Conservation (phyloP, 2,797 vertebrate genomes). For the Ctenopoma kingsleyae region DNA sequence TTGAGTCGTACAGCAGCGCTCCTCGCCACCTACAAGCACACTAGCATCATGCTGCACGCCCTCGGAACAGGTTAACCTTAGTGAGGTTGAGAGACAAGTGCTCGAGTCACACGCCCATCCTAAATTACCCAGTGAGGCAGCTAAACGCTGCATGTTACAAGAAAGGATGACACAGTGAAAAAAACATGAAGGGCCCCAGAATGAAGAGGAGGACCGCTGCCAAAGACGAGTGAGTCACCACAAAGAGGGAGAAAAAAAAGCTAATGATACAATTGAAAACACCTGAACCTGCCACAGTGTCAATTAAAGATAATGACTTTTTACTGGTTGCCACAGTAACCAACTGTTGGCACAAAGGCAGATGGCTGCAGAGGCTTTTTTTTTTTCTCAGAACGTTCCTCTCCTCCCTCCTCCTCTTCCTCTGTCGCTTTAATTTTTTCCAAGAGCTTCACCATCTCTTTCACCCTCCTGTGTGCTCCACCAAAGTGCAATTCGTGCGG, state of each 20-base stretch:
- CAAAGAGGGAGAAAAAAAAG: constrained; percentile 38
- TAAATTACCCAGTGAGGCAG: constrained; percentile 44
- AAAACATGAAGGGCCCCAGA: constrained; percentile 32
- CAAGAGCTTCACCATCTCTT: constrained; percentile 32
- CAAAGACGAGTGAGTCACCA: constrained; percentile 73
- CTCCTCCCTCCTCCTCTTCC: constrained; percentile 19
- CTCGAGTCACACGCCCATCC: constrained; percentile 6
- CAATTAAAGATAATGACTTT: constrained; percentile 85
- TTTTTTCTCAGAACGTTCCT: background rate
- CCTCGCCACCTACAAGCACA: constrained; percentile 13
- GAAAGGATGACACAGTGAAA: constrained; percentile 46
- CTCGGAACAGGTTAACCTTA: constrained; percentile 22
- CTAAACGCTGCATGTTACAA: constrained; percentile 17
- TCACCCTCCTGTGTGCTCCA: constrained; percentile 16
- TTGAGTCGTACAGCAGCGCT: constrained; percentile 17
- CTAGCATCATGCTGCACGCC: constrained; percentile 7
- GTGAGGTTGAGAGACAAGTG: constrained; percentile 17
- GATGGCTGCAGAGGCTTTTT: constrained; percentile 61
- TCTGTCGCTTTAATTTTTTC: constrained; percentile 50
- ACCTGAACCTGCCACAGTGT: constrained; percentile 84
- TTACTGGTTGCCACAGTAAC: constrained; percentile 85
- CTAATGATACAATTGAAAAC: constrained; percentile 80
- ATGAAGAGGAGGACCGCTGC: constrained; percentile 56
- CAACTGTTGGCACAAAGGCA: constrained; percentile 75
- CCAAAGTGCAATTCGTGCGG: constrained; percentile 50